These are phyloP conservation scores for Hoplodrina ambigua DNA, from an alignment of 2,888 invertebrate genomes.

Conservation along the genomic window DNA sequence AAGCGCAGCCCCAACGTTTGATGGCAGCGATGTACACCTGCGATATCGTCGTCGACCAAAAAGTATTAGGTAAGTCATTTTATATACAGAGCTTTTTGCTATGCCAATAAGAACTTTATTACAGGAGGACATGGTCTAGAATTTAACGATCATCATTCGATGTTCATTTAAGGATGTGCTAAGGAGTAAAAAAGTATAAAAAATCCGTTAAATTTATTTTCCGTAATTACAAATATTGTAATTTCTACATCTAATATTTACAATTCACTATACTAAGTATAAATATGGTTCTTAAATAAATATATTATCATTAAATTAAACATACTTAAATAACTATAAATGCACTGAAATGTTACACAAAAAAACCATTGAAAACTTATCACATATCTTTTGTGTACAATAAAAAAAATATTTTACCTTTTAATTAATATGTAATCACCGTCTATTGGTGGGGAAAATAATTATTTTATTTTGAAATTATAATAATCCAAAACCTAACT, in stretches of 20 bases:
- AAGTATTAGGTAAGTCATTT: constrained; percentile 95
- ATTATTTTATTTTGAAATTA: constrained; percentile 61
- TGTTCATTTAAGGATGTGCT: not conserved
- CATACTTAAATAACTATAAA: constrained; percentile 76
- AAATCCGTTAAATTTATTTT: constrained; percentile 79
- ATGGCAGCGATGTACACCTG: constrained; percentile 98
- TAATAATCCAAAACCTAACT: constrained; percentile 64
- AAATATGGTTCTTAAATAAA: constrained; percentile 85
- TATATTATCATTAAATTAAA: constrained; percentile 72
- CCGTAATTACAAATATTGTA: constrained; percentile 87
- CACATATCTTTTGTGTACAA: constrained; percentile 87
- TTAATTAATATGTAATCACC: constrained; percentile 65
- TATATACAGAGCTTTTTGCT: not conserved
- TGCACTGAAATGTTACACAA: constrained; percentile 84
- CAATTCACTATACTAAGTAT: constrained; percentile 81
- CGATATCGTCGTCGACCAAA: constrained; percentile 95
- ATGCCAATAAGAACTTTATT: constrained; percentile 21
- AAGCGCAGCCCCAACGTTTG: constrained; percentile 96
- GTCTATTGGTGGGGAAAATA: constrained; percentile 77
- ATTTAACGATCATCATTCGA: not conserved
- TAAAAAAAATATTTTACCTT: constrained; percentile 64
- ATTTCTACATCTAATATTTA: constrained; percentile 87
- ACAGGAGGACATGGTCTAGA: not conserved
- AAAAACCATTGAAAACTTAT: constrained; percentile 80
- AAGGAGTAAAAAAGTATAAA: constrained; percentile 50